These are phyloP conservation scores for Cephus pulcher DNA, from an alignment of 2,888 invertebrate genomes.

Conservation along the genomic window DNA sequence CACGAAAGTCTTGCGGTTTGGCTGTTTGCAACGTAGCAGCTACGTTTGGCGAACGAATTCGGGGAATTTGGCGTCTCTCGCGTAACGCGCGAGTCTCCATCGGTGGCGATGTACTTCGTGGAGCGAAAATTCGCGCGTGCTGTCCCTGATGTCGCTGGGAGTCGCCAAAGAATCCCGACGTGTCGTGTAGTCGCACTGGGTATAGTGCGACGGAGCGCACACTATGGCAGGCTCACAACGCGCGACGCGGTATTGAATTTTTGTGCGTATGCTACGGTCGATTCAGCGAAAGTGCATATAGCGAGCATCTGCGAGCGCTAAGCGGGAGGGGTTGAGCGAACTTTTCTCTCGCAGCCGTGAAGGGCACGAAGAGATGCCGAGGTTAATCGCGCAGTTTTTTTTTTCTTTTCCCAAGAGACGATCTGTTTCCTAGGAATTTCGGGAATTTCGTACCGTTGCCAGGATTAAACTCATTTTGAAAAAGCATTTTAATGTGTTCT, in stretches of 20 bases:
- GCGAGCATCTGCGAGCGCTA: slow-evolving; percentile 1
- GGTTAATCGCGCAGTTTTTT: neutral
- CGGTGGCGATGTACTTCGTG: neutral
- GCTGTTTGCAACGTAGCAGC: neutral
- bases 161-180: slow-evolving; percentile 28
- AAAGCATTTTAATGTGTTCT: neutral
- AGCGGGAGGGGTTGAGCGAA: neutral
- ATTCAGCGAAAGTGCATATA: slow-evolving; percentile 62
- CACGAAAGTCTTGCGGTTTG: neutral
- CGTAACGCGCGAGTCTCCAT: neutral
- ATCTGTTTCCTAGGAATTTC: neutral
- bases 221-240: slow-evolving; percentile 47
- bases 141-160: neutral
- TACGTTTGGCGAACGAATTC: neutral
- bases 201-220: slow-evolving; percentile 53
- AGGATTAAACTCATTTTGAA: neutral
- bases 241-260: slow-evolving; percentile 61
- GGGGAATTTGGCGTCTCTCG: neutral
- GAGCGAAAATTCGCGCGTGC: neutral
- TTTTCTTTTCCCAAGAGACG: neutral
- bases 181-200: slow-evolving; percentile 56
- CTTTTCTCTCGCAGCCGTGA: neutral
- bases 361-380: neutral
- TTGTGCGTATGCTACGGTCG: slow-evolving; percentile 62
- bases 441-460: neutral